These are phyloP conservation scores for Molossus molossus DNA, from an alignment of 2,797 vertebrate genomes.

Conservation along the genomic window DNA sequence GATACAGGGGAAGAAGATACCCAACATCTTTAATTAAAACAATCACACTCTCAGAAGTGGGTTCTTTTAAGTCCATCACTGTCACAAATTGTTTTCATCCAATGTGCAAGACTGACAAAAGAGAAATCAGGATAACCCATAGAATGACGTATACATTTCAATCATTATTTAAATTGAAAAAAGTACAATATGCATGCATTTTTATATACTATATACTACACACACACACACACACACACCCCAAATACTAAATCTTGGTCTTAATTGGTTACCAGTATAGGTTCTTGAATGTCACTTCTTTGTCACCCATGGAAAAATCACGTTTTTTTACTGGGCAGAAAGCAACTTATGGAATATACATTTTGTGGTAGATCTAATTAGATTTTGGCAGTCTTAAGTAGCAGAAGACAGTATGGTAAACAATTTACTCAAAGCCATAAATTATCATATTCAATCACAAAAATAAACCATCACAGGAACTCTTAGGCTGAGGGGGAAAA, in stretches of 20 bases:
- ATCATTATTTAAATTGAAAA: conserved; percentile 40
- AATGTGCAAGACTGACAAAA: conserved; percentile 70
- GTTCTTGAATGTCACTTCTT: conserved; percentile 29
- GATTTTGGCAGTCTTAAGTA: conserved; percentile 60
- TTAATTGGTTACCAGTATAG: neutral
- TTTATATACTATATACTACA: neutral
- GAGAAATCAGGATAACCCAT: conserved; percentile 38
- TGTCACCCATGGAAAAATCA: conserved; percentile 47
- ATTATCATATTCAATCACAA: conserved; percentile 72
- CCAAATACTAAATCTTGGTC: neutral
- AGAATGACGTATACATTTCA: neutral
- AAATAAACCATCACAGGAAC: conserved; percentile 64
- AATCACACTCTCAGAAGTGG: conserved; percentile 73
- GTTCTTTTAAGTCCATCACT: conserved; percentile 74
- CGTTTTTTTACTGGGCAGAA: conserved; percentile 41
- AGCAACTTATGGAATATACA: conserved; percentile 59
- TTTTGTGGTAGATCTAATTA: conserved; percentile 68
- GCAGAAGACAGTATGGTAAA: conserved; percentile 74
- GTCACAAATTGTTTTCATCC: conserved; percentile 74
- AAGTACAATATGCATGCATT: neutral
- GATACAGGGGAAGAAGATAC: neutral
- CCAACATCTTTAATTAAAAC: conserved; percentile 78
- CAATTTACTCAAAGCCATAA: conserved; percentile 72
- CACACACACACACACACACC: neutral
- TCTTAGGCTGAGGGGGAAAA: neutral